A percentile compares a stretch with the other conserved stretches of the same genome.
These are phyloP conservation scores for Galeopsomyia nigrocyanea DNA, from an alignment of 2,888 invertebrate species.

Conservation along the genomic window DNA sequence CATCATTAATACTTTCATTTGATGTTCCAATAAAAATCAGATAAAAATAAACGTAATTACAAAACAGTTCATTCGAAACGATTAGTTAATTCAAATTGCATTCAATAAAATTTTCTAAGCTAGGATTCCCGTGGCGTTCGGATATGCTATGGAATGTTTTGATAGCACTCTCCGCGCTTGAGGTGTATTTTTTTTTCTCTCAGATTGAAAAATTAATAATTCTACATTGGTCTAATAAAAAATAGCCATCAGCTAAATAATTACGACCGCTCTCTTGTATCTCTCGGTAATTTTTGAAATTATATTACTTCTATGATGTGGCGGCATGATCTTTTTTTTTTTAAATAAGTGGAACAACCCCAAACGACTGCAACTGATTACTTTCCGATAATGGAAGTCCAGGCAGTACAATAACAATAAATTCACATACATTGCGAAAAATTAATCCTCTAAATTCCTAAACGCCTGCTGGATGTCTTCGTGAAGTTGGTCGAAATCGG, in stretches of 20 bases:
- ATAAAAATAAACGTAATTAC: conserved; percentile 7
- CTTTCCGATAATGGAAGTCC: conserved; percentile 50
- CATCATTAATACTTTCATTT: conserved; percentile 17
- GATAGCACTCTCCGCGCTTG: conserved; percentile 46
- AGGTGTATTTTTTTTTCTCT: conserved; percentile 36
- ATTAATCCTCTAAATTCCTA: conserved; percentile 97
- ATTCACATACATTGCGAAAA: conserved; percentile 48
- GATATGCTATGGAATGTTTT: conserved; percentile 48
- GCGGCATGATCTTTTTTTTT: conserved; percentile 42
- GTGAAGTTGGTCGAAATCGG: conserved; percentile 95
- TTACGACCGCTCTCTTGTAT: conserved; percentile 40
- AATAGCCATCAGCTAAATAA: conserved; percentile 34
- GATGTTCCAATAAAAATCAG: conserved; percentile 21
- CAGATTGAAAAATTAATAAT: conserved; percentile 33
- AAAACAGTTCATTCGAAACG: conserved; percentile 25
- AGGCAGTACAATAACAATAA: conserved; percentile 51
- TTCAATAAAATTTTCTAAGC: conserved; percentile 47
- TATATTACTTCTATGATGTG: conserved; percentile 34
- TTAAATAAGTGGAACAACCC: conserved; percentile 52
- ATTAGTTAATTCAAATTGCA: conserved; percentile 29
- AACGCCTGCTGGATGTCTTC: conserved; percentile 98
- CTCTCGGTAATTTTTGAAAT: conserved; percentile 36
- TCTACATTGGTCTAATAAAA: conserved; percentile 44
- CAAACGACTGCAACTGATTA: conserved; percentile 55
- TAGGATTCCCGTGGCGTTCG: conserved; percentile 39